Percentiles rank a stretch among this genome's conserved stretches.
These are phyloP conservation scores for Tenthredo mesomela DNA, from an alignment of 2,888 invertebrate genomes.

Conservation along the genomic window DNA sequence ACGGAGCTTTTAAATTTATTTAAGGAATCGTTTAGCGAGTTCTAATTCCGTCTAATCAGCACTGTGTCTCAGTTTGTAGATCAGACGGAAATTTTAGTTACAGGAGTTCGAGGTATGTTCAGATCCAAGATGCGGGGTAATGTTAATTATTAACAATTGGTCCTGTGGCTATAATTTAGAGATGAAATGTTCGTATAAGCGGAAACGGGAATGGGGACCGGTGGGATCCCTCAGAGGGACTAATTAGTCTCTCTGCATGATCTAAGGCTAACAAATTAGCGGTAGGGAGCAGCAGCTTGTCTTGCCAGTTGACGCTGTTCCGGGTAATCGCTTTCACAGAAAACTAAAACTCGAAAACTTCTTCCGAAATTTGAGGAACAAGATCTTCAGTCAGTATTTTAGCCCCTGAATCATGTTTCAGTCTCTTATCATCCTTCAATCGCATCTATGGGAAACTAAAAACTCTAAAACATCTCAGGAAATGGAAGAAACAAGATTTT, in stretches of 20 bases:
- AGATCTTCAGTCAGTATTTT: neutral
- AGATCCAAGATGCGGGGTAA: neutral
- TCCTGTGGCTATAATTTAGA: neutral
- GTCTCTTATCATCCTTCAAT: neutral
- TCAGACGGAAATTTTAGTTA: neutral
- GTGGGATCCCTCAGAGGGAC: neutral
- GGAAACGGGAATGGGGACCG: neutral
- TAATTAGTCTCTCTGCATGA: constrained; percentile 8
- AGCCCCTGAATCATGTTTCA: neutral
- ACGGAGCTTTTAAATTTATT: neutral
- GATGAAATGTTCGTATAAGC: neutral
- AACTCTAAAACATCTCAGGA: neutral
- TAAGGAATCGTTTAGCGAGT: neutral
- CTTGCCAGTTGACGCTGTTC: neutral
- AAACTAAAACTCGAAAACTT: neutral
- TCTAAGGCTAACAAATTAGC: neutral
- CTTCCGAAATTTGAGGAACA: neutral
- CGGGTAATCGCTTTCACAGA: neutral
- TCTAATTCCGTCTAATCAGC: neutral
- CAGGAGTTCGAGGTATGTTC: neutral
- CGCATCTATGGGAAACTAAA: neutral
- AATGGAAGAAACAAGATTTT: neutral
- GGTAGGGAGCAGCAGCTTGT: neutral
- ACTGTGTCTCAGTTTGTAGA: neutral
- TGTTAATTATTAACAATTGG: neutral